These are phyloP conservation scores for Synodontis membranacea DNA, from an alignment of 2,113 vertebrate genomes.

Conservation along the genomic window DNA sequence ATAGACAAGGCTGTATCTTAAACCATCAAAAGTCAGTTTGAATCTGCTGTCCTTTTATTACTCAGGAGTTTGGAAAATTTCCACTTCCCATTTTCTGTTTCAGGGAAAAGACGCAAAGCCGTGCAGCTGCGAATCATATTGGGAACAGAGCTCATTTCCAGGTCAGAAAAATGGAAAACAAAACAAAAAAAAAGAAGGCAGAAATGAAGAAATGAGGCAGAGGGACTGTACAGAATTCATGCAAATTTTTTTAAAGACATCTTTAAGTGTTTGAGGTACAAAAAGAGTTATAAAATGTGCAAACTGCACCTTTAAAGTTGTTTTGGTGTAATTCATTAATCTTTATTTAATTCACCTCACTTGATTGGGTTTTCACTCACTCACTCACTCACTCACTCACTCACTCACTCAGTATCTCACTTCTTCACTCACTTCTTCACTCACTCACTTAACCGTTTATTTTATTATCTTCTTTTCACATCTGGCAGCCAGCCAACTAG, in stretches of 20 bases:
- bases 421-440: not conserved
- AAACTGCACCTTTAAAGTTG: not conserved
- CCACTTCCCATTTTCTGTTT: not conserved
- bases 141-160: not conserved
- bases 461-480: slow-evolving; percentile 35
- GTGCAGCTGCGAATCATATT: not conserved
- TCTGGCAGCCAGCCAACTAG: slow-evolving; percentile 51
- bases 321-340: slow-evolving; percentile 33
- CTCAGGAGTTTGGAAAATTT: not conserved
- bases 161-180: not conserved
- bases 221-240: not conserved
- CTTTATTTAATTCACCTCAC: slow-evolving; percentile 47
- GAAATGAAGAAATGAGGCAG: not conserved
- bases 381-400: not conserved
- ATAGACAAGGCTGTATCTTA: not conserved
- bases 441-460: slow-evolving; percentile 32
- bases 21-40: not conserved
- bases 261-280: not conserved
- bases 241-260: not conserved
- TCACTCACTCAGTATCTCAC: not conserved
- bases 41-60: not conserved
- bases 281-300: not conserved
- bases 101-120: not conserved
- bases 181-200: not conserved
- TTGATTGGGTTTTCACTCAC: not conserved